Evolutionary conservation across 2,797 vertebrate species (phyloP), one percentile per base, ranked within the genome.

Genomic region (Hippopotamyrus pictus): DNA sequence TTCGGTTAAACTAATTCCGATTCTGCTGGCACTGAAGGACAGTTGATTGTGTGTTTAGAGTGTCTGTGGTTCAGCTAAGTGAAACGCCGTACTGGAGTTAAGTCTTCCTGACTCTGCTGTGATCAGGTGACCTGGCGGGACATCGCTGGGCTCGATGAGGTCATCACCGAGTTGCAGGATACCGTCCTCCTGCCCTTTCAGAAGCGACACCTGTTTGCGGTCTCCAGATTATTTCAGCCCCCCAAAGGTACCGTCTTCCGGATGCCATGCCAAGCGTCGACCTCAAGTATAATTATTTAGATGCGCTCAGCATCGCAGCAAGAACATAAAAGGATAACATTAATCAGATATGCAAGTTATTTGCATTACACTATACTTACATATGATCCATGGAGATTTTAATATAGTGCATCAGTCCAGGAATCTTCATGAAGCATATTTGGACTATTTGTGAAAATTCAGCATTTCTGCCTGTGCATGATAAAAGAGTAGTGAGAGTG

Each of bases 151-250:
- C 95, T 99, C 91, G 98, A 99, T 95, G 98, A 98, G 89, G 95
- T 98, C 29, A 98, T 99, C 92, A 97, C 96, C 69, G 98, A 99
- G 92, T 94, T 99, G 91, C 98, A 99, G 89, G 98, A 99, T 92
- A 98, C 98, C 0, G 98, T 99, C 83, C 99, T 99, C 92, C 94
- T 99, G 89, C 98, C 98, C 25, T 98, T 99, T 93, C 98, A 97
- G 93, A 99, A 99, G 93, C 97, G 97, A 89, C 97, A 99, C 22
- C 95, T 99, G 59, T 97, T 99, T 94, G 94, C 96, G 85, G 97
- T 96, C 92, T 99, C 98, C 88, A 98, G 97, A 92, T 97, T 99
- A 79, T 95, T 99, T 53, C 98, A 99, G 91, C 98, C 98, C 88
- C 98, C 98, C n/a, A 98, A 98, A 98, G 98, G 98, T 99, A 96